A percentile compares a stretch with the other conserved stretches of the same genome.
These are phyloP conservation scores for Adelphocoris suturalis DNA, from an alignment of 2,888 invertebrate genomes.

Conservation along the genomic window DNA sequence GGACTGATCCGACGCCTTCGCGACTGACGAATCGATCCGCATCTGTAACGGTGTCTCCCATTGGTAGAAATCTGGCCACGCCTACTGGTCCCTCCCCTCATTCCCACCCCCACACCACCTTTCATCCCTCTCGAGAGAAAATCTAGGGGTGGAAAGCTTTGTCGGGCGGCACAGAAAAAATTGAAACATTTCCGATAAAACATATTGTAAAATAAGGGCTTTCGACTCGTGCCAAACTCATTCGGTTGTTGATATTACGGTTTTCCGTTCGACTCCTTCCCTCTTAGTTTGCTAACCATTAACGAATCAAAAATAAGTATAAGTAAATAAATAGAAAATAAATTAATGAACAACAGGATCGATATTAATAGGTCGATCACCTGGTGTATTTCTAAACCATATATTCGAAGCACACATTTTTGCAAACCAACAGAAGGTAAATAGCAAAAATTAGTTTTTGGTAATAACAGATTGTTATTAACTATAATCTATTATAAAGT, in stretches of 20 bases:
- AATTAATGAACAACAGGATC: too few species aligned
- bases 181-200: constrained; percentile 21
- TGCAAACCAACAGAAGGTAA: too few species aligned
- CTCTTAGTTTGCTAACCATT: too few species aligned
- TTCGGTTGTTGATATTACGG: not conserved
- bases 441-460: too few species aligned
- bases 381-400: too few species aligned
- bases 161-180: not conserved
- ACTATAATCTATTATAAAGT: too few species aligned
- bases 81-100: not conserved
- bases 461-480: too few species aligned
- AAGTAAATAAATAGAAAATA: too few species aligned
- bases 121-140: too few species aligned
- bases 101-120: not conserved
- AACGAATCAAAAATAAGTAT: too few species aligned
- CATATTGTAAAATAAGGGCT: constrained; percentile 37
- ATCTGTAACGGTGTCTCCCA: constrained; percentile 25
- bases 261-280: not conserved
- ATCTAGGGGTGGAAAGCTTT: not conserved
- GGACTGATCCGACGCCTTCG: constrained; percentile 44
- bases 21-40: constrained; percentile 47
- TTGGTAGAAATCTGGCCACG: constrained; percentile 38
- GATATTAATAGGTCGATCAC: too few species aligned
- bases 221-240: not conserved
- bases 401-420: too few species aligned